Conservation (phyloP, 2,888 invertebrate genomes). For the Ecliptopera silaceata region DNA sequence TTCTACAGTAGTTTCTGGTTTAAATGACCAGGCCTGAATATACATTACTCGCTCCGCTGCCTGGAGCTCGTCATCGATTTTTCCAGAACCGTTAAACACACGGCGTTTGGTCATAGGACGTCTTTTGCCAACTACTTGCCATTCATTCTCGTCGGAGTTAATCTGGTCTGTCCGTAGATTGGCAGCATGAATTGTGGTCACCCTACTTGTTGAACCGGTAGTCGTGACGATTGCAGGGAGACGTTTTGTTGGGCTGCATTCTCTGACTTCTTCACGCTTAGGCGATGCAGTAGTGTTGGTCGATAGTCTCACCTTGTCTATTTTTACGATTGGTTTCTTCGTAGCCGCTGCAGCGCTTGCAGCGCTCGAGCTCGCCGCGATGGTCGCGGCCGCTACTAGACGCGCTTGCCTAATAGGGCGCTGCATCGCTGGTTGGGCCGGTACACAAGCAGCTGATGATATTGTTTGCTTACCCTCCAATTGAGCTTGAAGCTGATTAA, state of each 20-base stretch:
- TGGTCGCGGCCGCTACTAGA: slow-evolving; percentile 1
- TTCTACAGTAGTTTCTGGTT: slow-evolving; percentile 16
- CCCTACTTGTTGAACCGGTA: background rate
- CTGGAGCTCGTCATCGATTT: slow-evolving; percentile 7
- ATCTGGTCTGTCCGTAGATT: background rate
- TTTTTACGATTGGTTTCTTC: background rate
- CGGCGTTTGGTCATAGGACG: slow-evolving; percentile 1
- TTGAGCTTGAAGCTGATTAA: background rate
- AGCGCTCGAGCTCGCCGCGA: slow-evolving; percentile 4
- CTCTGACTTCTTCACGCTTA: background rate
- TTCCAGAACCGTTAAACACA: slow-evolving; percentile 1
- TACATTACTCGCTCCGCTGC: slow-evolving; percentile 4
- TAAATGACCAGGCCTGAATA: slow-evolving; percentile 20
- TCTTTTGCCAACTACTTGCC: background rate
- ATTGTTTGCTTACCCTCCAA: slow-evolving; percentile 7
- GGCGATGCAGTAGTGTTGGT: background rate
- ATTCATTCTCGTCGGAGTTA: background rate
- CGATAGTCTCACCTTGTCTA: slow-evolving; percentile 10
- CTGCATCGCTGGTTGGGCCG: background rate
- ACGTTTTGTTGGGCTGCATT: background rate
- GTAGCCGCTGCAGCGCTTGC: background rate
- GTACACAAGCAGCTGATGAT: background rate
- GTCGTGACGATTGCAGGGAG: background rate
- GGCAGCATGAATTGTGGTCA: too few species aligned
- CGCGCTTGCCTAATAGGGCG: slow-evolving; percentile 11